Base-by-base conservation (phyloP, 1,140 invertebrate genomes). In the Drosophila kikkawai region DNA sequence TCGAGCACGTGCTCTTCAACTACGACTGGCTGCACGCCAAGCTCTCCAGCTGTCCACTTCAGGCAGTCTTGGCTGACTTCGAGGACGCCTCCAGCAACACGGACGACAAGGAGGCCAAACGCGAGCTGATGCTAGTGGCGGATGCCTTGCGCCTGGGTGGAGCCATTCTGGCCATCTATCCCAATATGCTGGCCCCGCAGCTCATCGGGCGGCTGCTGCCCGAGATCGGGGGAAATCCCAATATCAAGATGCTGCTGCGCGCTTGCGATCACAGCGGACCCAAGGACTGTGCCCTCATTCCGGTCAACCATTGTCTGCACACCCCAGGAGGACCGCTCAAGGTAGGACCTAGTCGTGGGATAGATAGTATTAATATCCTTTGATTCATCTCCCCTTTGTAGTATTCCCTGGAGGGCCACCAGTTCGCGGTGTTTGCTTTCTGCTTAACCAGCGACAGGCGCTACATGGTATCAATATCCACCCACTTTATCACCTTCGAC, bases 11-110 rank as follows among this genome's bases (percentile, higher is more conserved):
- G 11, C 94, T 99, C 1, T 99, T 99, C 93, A 99, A 99, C 93
- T 99, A 99, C 92, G 96, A 98, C 75, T 99, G 98, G 98, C 94
- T 99, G 0, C 98, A 99, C 91, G 98, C 98, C 0, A 99, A 99
- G 93, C 93, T 99, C 2, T 97, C 96, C 69, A 98, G 97, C 70
- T 99, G 98, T 92, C 98, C 99, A 1, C 94, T 99, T 3, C 98
- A 99, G 94, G 96, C 98, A 0, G 96, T 99, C 3, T 93, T 99
- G 11, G 97, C 97, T 12, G 99, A 99, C 93, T 99, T 99, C 92
- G 98, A 99, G 94, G 99, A 99, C 92, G 96, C 98, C 1, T 96
- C 97, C 55, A 94, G 93, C 4, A 95, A 98, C 92, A 96, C 98
- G 36, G 96, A 97, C 8, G 96, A 98, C 82, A 96, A 97, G 82